These are phyloP conservation scores for Falco concolor DNA, from an alignment of 2,797 vertebrate genomes.

Conservation along the genomic window DNA sequence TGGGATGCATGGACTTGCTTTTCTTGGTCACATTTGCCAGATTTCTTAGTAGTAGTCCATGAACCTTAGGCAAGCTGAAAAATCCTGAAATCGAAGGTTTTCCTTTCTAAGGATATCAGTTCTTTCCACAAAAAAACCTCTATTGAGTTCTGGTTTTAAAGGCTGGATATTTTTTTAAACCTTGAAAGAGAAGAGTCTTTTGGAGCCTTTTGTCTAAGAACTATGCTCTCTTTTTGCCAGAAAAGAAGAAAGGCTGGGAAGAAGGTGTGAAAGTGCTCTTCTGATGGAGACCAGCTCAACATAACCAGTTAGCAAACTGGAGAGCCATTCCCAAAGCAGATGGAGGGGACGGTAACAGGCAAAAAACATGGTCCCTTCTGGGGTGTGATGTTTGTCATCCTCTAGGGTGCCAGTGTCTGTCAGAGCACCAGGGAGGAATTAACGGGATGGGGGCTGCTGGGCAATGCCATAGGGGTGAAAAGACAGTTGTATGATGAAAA, in stretches of 20 bases:
- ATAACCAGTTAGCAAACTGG: not conserved
- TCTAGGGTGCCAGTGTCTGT: rapidly evolving
- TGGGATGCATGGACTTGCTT: not conserved
- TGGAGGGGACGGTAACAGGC: not conserved
- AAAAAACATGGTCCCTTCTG: not conserved
- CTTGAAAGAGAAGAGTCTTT: not conserved
- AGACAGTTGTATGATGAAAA: not conserved
- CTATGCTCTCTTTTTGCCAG: not conserved
- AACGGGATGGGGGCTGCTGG: not conserved
- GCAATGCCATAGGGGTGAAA: not conserved
- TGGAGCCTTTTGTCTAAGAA: not conserved
- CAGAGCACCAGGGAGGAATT: not conserved
- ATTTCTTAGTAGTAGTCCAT: not conserved
- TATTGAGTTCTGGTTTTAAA: not conserved
- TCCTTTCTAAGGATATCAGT: not conserved
- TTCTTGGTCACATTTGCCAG: not conserved
- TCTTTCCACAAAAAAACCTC: not conserved
- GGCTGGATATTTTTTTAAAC: not conserved
- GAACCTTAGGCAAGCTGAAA: not conserved
- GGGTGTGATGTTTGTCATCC: not conserved
- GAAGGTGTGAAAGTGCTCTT: not conserved
- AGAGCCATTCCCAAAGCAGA: not conserved
- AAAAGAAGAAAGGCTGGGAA: not conserved
- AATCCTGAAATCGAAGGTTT: not conserved
- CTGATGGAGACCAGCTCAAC: not conserved